Base-by-base conservation (phyloP, 1,140 invertebrate genomes). In the Marisa cornuarietis region DNA sequence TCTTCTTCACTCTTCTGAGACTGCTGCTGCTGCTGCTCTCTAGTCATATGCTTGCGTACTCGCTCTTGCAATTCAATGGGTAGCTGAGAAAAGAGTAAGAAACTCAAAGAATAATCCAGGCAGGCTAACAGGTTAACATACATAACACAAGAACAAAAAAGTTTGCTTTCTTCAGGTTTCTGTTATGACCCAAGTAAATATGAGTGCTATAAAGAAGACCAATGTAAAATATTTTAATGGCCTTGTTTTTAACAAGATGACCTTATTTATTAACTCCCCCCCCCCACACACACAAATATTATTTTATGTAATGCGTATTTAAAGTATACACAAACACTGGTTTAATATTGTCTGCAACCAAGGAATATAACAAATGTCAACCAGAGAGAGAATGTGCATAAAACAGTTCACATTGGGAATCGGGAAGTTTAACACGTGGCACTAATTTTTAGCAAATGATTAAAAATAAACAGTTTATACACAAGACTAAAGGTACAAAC, bases 1-100 rank as follows among this genome's bases (percentile, higher is more conserved):
- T 93, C 90, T 83, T 94, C 93, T 51, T 92, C 90, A 68, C 87
- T 82, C 71, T 88, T 87, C 14, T 90, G 86, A 79, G 88, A 81
- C 58, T 87, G 86, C 8, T 87, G 81, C 52, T 87, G 81, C 52
- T 89, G 84, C 82, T 92, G 79, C 90, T 92, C 88, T 79, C 87
- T 88, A 5, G 87, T 89, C 85, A 92, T 89, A 79, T 92, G 90
- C 75, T 86, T 83, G 78, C 91, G 88, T 4, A 98, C 96, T 92
- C 97, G 95, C 49, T 96, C 94, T 92, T 98, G 97, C 68, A 98
- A 94, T 87, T 98, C 97, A 58, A 94, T 92, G 71, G 97, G 96
- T 87, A 99, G 92, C 97, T 98, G 89, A 58, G 93, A 63, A 63
- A 51, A 74, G 49, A 52, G 69, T 14, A 51, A 71, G 51, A 78